phyloP scores from a whole-genome alignment of 2,113 vertebrate species.

The Cettia cetti region DNA sequence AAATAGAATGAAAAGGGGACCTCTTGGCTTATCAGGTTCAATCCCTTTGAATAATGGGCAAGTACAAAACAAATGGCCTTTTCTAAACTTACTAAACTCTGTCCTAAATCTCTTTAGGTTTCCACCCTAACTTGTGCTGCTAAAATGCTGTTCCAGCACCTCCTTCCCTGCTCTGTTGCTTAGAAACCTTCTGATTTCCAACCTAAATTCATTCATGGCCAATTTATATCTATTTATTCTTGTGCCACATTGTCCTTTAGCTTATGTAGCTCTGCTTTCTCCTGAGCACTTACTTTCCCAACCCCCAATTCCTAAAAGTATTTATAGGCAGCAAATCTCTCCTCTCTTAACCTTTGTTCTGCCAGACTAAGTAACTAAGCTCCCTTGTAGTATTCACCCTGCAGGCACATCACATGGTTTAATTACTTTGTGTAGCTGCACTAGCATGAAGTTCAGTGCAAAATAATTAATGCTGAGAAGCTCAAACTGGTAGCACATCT shows the following conservation, averaged over 20 bases:
- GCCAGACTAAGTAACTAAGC: constrained; percentile 38
- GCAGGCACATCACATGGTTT: constrained; percentile 19
- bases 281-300: constrained; percentile 32
- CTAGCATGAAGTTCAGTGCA: constrained; percentile 5
- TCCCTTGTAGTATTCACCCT: constrained; percentile 30
- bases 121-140: not conserved
- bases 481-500: not conserved
- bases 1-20: constrained; percentile 3
- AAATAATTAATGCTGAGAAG: constrained; percentile 38
- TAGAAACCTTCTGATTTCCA: constrained; percentile 63
- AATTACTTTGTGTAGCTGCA: constrained; percentile 39
- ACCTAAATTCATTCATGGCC: constrained; percentile 53
- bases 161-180: constrained; percentile 45
- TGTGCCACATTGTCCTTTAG: constrained; percentile 50
- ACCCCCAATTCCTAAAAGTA: constrained; percentile 26
- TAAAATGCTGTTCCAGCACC: constrained; percentile 39
- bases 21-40: constrained; percentile 27
- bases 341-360: constrained; percentile 61
- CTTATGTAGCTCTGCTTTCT: constrained; percentile 25
- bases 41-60: constrained; percentile 27
- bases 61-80: constrained; percentile 46
- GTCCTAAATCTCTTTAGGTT: constrained; percentile 52
- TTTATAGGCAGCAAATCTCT: constrained; percentile 55
- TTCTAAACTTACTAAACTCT: constrained; percentile 47
- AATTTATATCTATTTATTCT: constrained; percentile 68